Conservation (phyloP, 2,888 invertebrate species). For the Lasioglossum lativentre region DNA sequence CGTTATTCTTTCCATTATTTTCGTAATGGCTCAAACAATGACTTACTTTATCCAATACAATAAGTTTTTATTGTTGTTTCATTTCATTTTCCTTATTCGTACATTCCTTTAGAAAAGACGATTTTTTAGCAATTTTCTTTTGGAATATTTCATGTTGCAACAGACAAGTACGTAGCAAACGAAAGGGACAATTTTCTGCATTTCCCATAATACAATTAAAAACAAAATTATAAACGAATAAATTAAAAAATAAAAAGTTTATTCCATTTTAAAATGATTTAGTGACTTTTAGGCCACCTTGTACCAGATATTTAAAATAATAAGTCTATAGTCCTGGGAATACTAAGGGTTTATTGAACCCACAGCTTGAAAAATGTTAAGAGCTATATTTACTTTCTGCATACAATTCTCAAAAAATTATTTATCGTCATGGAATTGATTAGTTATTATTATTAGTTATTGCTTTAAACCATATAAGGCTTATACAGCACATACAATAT, state of each 20-base stretch:
- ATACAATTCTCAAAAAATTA: too few species aligned
- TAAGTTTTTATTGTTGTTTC: not conserved
- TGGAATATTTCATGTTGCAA: not conserved
- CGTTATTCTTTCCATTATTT: conserved; percentile 20
- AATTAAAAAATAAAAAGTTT: not conserved
- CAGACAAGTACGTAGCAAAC: not conserved
- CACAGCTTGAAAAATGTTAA: too few species aligned
- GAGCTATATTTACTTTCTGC: too few species aligned
- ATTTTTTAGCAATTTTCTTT: not conserved
- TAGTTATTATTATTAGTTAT: too few species aligned
- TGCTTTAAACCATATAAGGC: too few species aligned
- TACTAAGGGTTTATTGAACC: too few species aligned
- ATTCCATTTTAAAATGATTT: not conserved
- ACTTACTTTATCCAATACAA: not conserved
- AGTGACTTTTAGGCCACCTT: not conserved
- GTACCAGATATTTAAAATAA: not conserved
- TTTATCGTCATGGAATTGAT: too few species aligned
- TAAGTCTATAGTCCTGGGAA: not conserved
- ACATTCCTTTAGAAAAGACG: not conserved
- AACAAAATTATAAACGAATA: not conserved
- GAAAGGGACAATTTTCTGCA: too few species aligned
- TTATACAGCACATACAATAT: too few species aligned
- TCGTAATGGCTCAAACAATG: conserved; percentile 1
- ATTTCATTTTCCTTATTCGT: not conserved
- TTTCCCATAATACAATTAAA: not conserved